Base-by-base conservation (phyloP, 1,140 invertebrate species). In the Grapholita molesta region DNA sequence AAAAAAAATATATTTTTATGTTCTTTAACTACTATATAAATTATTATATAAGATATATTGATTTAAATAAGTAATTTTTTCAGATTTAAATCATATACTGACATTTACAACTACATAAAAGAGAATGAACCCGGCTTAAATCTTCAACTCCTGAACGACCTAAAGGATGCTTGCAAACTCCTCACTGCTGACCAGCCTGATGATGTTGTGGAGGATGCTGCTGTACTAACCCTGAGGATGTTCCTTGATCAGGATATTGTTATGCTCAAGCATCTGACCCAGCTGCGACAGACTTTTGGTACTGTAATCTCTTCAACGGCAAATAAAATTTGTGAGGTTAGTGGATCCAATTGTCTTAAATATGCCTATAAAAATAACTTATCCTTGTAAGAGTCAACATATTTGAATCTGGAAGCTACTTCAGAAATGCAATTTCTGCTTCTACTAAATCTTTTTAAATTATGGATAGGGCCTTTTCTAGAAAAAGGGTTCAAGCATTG, bases 191-290 rank as follows among this genome's bases (percentile, higher is more conserved):
- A 94, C 24, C 90, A 93, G 28, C 71, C 90, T 30, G 75, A 89
- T 70, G 93, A 95, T 67, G 82, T 94, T 9, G 87, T 95, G 25
- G 94, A 96, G 80, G 94, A 95, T 81, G 93, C 94, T 42, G 86
- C 93, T 24, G 88, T 95, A 3, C 93, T 94, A 73, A 76, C 94
- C 3, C 87, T 96, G 35, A 85, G 93, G 69, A 84, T 95, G 72
- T 95, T 96, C 69, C 86, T 95, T 8, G 86, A 94, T 71, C 92
- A 94, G 48, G 92, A 93, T 68, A 86, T 93, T 69, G 92, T 95
- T 5, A 92, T 93, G 67, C 85, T 93, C 4, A 93, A 92, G 67
- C 93, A 93, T 83, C 76, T 91, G 18, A 85, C 88, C 32, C 77
- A 92, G 76, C 88, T 94, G 48, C 92, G 92, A 64, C 93, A 93